Conservation (phyloP, 2,888 invertebrate species). For the Ceriagrion tenellum region DNA sequence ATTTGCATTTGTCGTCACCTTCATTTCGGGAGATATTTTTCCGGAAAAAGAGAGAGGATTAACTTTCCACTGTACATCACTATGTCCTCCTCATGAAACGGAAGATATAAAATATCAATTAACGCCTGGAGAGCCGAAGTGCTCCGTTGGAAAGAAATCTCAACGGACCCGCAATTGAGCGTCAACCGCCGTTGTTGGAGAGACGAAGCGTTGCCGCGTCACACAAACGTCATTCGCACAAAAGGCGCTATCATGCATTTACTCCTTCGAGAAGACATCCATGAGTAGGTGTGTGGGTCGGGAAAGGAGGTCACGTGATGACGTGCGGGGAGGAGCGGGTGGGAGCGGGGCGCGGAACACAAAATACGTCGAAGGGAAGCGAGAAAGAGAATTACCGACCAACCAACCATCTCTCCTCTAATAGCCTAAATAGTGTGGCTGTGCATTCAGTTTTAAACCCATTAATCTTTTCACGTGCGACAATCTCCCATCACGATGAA, state of each 20-base stretch:
- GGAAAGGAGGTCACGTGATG: no score
- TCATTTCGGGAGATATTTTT: neutral
- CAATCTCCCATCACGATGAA: constrained; percentile 58
- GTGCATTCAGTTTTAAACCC: constrained; percentile 57
- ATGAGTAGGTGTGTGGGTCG: no score
- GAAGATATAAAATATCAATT: neutral
- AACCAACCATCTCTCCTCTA: neutral
- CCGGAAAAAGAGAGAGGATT: neutral
- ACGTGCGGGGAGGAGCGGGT: neutral
- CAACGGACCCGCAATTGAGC: neutral
- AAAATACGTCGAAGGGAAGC: neutral
- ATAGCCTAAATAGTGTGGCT: neutral
- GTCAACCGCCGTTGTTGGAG: neutral
- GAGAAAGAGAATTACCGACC: neutral
- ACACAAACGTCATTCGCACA: neutral
- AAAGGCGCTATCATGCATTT: neutral
- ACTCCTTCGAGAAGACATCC: neutral
- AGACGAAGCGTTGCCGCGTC: neutral
- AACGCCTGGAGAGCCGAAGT: neutral
- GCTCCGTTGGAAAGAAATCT: neutral
- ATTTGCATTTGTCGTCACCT: constrained; percentile 22
- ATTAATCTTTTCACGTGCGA: constrained; percentile 62
- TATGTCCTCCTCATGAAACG: neutral
- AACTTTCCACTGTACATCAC: neutral
- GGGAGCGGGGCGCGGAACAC: neutral